These are phyloP conservation scores for Cotesia congregata DNA, from an alignment of 2,888 invertebrate genomes.

Conservation along the genomic window DNA sequence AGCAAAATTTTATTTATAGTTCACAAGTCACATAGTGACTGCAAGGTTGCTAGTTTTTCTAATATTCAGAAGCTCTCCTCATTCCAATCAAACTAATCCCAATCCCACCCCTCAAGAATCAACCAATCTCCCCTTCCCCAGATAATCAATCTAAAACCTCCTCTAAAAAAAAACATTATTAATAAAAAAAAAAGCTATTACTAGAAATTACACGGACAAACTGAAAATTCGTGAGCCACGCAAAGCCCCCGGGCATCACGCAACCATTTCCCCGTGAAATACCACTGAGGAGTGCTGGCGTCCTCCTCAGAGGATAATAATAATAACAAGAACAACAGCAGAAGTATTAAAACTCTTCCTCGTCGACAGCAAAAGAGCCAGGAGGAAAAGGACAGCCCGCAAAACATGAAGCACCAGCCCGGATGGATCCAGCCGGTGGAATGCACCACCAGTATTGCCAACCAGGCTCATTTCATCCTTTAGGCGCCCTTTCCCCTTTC, in stretches of 20 bases:
- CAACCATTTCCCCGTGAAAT: slow-evolving; percentile 37
- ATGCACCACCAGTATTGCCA: slow-evolving; percentile 44
- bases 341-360: background rate
- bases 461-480: slow-evolving; percentile 40
- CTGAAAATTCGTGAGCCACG: slow-evolving; percentile 39
- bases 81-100: too few species aligned
- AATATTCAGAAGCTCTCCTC: too few species aligned
- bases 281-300: slow-evolving; percentile 9
- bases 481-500: slow-evolving; percentile 39
- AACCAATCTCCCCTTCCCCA: too few species aligned
- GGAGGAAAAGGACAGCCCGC: background rate
- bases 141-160: too few species aligned
- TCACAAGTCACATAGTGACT: too few species aligned
- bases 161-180: too few species aligned
- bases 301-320: background rate
- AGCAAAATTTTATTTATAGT: too few species aligned
- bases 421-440: slow-evolving; percentile 48
- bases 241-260: slow-evolving; percentile 38
- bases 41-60: too few species aligned
- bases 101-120: too few species aligned
- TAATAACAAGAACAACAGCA: slow-evolving; percentile 2
- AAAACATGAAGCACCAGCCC: slow-evolving; percentile 20
- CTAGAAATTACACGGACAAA: slow-evolving; percentile 27
- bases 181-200: background rate
- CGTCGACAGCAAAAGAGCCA: slow-evolving; percentile 6